Base-by-base conservation (phyloP, 2,797 vertebrate species). In the Hypotaenidia okinawae region DNA sequence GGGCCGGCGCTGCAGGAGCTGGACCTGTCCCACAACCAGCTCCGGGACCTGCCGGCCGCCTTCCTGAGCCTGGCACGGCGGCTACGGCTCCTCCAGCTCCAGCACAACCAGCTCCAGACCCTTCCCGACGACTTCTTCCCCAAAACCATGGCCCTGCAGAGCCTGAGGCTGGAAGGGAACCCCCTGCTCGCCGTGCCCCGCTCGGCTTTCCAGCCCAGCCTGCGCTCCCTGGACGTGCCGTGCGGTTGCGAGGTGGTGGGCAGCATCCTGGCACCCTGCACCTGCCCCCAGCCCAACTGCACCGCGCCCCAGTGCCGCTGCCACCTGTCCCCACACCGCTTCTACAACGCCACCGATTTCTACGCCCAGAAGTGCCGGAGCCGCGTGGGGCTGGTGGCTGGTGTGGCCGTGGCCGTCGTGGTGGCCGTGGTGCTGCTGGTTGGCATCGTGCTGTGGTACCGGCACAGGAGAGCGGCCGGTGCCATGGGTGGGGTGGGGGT, bases 401-500 rank as follows among this genome's bases (percentile, higher is more conserved):
- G 30, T 0, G 1, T 21, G 37, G 68, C 32, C 5, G 61, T 1
- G 13, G 27, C 4, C 0, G 7, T 4, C 0, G 33, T 0, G 9
- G 69, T 18, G 62, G 47, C 3, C 17, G 4, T 9, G 80, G 23
- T 43, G 89, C 19, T 23, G 84, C 15, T 1, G 61, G 78, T 16
- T 1, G 0, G 2, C 0, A 17, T 16, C 49, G 97, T 95, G 95
- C 87, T 98, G 96, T 88, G 97, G 97, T 96, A 96, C 96, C 96
- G 97, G 97, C 96, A 97, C 97, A 98, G 98, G 97, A 97, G 96
- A 64, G 97, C 92, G 92, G 52, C 9, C 2, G 5, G 11, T 0
- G 4, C 10, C 0, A 32, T 5, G 6, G 27, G 5, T 1, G 12
- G 12, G 0, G 2, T 0, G n/a, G 6, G 68, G 22, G 1, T 32